These are phyloP conservation scores for Schizothorax lantsangensis DNA, from an alignment of 2,797 vertebrate species.

Conservation along the genomic window DNA sequence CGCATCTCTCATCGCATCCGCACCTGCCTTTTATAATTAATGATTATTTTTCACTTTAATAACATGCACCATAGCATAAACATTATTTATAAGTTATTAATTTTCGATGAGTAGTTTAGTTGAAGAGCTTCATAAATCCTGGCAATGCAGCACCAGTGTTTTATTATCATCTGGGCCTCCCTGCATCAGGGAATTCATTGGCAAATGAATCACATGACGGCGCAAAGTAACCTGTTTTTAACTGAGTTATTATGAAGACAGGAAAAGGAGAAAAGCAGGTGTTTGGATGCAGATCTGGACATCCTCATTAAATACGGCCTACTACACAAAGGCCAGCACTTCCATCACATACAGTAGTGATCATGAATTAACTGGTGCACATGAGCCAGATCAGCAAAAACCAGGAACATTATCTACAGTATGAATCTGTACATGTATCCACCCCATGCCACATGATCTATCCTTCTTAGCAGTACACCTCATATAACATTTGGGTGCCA, in stretches of 20 bases:
- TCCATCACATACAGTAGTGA: not conserved
- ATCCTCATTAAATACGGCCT: conserved; percentile 29
- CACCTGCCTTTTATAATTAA: not conserved
- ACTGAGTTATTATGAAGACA: not conserved
- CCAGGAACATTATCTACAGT: not conserved
- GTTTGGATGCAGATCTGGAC: not conserved
- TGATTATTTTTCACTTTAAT: not conserved
- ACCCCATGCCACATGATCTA: not conserved
- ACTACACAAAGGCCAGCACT: conserved; percentile 1
- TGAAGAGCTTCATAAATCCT: not conserved
- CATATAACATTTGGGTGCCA: not conserved
- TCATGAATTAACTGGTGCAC: not conserved
- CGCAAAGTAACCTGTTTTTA: not conserved
- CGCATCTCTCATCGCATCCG: conserved; percentile 9
- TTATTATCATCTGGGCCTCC: conserved; percentile 31
- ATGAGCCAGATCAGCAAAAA: conserved; percentile 1
- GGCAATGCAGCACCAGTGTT: not conserved
- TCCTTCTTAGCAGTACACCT: not conserved
- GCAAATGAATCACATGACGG: not conserved
- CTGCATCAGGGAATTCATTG: not conserved
- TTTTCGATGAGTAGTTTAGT: not conserved
- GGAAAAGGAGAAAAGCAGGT: not conserved
- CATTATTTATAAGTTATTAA: not conserved
- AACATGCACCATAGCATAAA: not conserved
- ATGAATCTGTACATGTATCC: conserved; percentile 37